Base-by-base conservation (phyloP, 2,113 vertebrate species). In the Macquaria australasica region DNA sequence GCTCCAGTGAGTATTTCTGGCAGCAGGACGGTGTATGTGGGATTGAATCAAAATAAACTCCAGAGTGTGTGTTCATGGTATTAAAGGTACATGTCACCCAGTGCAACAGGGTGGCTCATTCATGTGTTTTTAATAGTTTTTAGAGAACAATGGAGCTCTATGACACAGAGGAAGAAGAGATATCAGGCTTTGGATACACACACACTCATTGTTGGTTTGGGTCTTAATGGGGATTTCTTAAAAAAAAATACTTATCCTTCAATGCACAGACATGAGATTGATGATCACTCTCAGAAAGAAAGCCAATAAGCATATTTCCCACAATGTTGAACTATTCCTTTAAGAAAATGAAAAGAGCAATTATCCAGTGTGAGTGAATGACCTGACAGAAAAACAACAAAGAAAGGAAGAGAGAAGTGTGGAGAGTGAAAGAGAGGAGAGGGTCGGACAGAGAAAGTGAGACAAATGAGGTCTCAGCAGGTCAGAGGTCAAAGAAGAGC, bases 361-460 rank as follows among this genome's bases (percentile, higher is more conserved):
- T 79, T 53, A 69, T 75, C 45, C 4, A 34, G 5, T 25, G 53
- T 64, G 28, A 79, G 79, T 23, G 34, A 68, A 60, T 28, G 56
- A 55, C 10, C 51, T 58, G 66, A 82, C 51, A 72, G 34, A 18
- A 16, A 79, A 43, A 66, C 25, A 66, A 50, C 53, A 66, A 73
- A 73, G 50, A 58, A 56, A 77, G 77, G 71, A 82, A 72, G 72
- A 75, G 37, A 50, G 39, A 74, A 62, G 85, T 41, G 70, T 80
- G 68, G 84, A 59, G 78, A 63, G 63, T 8, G 5, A 73, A 82
- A 68, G 72, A 84, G 69, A 64, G 31, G 75, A 83, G 48, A 83
- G 51, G 83, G 82, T 73, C 77, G 66, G 82, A 81, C 64, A 45
- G 84, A 78, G 85, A 89, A 80, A 89, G 85, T 90, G 85, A 88